Conservation (phyloP, 2,113 vertebrate genomes). For the Typhlomys cinereus region DNA sequence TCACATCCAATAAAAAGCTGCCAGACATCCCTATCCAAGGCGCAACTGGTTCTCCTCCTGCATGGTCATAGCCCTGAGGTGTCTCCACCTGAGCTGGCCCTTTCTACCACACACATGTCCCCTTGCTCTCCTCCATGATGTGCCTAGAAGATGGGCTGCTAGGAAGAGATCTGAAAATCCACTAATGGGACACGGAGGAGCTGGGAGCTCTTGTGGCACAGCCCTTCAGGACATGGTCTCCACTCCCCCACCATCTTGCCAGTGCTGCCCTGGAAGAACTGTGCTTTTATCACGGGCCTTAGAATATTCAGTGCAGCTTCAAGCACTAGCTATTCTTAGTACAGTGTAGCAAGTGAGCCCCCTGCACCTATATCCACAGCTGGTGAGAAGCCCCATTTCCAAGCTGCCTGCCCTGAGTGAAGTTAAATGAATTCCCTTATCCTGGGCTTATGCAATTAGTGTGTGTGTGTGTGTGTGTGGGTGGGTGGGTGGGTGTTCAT, state of each 20-base stretch:
- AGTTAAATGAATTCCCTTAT: not conserved
- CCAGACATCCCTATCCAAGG: not conserved
- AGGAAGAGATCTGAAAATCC: too few species aligned
- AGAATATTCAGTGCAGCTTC: not conserved
- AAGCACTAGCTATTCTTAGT: rapidly evolving
- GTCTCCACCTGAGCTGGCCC: not conserved
- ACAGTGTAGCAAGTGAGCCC: rapidly evolving
- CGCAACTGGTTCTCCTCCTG: not conserved
- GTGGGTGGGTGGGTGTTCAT: not conserved
- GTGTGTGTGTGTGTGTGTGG: not conserved
- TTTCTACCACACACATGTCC: not conserved
- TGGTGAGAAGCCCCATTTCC: not conserved
- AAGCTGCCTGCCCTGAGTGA: not conserved
- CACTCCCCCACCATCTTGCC: not conserved
- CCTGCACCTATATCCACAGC: not conserved
- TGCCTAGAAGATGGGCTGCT: too few species aligned
- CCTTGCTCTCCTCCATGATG: not conserved
- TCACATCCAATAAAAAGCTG: not conserved
- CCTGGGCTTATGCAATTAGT: not conserved
- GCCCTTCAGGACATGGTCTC: not conserved
- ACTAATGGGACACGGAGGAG: not conserved
- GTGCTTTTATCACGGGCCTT: not conserved
- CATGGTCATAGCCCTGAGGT: rapidly evolving
- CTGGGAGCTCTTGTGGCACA: not conserved
- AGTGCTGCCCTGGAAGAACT: too few species aligned